Evolutionary conservation across 2,113 vertebrate genomes (phyloP).

Genomic region (Amia ocellicauda): DNA sequence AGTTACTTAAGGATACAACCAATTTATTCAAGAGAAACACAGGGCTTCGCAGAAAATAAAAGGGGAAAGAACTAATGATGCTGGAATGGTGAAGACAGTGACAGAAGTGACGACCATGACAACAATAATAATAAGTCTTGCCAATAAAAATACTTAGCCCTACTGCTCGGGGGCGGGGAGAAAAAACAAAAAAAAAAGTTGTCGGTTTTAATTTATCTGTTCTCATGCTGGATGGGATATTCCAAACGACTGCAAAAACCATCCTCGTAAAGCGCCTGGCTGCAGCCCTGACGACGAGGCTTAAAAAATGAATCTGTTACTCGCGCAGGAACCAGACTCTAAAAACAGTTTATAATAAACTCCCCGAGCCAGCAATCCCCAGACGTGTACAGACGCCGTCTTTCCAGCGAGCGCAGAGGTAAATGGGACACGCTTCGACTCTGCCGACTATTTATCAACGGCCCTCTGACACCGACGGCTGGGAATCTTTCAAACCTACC

Average conservation of each 20-base stretch:
- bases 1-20: too few relatives aligned
- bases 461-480: not conserved
- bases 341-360: slow-evolving; percentile 25
- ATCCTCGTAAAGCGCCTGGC: slow-evolving; percentile 28
- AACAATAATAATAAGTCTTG: slow-evolving; percentile 11
- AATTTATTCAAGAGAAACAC: too few relatives aligned
- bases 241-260: slow-evolving; percentile 29
- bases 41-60: too few relatives aligned
- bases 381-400: slow-evolving; percentile 15
- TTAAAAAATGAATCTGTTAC: slow-evolving; percentile 28
- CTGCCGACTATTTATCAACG: slow-evolving; percentile 4
- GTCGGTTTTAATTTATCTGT: slow-evolving; percentile 9
- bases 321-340: slow-evolving; percentile 16
- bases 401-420: slow-evolving; percentile 13
- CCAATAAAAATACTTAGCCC: slow-evolving; percentile 7
- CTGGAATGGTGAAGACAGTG: not conserved
- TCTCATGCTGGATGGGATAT: slow-evolving; percentile 4
- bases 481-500: too few relatives aligned
- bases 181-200: not conserved
- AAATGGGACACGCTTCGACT: not conserved
- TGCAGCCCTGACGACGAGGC: slow-evolving; percentile 19
- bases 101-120: not conserved
- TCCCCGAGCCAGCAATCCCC: not conserved
- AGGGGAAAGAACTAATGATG: too few relatives aligned
- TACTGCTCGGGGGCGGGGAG: too few relatives aligned